Conservation (phyloP, 2,797 vertebrate genomes). For the Zenarchopterus dispar region DNA sequence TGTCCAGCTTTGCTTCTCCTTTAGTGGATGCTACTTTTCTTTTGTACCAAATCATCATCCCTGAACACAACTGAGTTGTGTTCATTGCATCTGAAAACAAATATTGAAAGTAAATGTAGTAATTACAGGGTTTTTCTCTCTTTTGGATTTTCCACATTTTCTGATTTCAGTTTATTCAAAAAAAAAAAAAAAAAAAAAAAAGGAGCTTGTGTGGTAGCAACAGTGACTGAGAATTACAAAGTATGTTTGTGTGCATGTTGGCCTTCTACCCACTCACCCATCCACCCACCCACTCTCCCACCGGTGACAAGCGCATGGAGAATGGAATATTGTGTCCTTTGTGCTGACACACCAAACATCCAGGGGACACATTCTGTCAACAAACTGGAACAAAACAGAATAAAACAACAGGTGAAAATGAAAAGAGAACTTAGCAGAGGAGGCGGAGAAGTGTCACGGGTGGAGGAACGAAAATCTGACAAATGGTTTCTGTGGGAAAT, state of each 20-base stretch:
- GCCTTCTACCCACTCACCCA: not conserved
- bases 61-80: too few species aligned
- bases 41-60: too few species aligned
- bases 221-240: not conserved
- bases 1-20: too few species aligned
- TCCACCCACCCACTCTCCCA: too few species aligned
- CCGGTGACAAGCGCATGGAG: constrained; percentile 3
- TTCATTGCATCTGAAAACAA: too few species aligned
- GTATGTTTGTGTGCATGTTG: too few species aligned
- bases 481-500: not conserved
- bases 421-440: not conserved
- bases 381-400: constrained; percentile 11
- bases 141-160: too few species aligned
- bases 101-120: too few species aligned
- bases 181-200: not conserved
- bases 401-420: constrained; percentile 10
- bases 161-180: not conserved
- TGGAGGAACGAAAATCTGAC: constrained; percentile 24
- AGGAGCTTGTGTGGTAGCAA: not conserved
- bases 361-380: not conserved
- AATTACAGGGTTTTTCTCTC: not conserved
- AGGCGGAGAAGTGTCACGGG: constrained; percentile 13
- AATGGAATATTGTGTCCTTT: not conserved
- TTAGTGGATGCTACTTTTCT: too few species aligned
- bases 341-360: constrained; percentile 7